Evolutionary conservation across 2,113 vertebrate species (phyloP).

Genomic region (Gila orcuttii): DNA sequence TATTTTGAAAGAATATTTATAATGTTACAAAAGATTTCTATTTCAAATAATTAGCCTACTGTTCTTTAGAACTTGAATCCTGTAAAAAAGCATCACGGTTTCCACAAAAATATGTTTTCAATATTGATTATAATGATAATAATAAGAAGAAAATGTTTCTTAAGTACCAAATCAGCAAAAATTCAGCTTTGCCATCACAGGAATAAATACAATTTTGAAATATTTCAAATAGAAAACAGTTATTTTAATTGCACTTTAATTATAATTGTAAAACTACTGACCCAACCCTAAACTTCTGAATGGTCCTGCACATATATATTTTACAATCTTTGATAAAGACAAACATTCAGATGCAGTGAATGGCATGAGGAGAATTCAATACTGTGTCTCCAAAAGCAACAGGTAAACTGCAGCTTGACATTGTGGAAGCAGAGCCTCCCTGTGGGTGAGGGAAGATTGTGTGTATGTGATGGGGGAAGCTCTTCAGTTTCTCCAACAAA

Average conservation of each 20-base stretch:
- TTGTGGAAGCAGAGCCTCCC: conserved; percentile 59
- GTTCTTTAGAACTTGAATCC: neutral
- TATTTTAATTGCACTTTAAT: no score
- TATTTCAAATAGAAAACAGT: no score
- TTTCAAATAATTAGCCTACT: neutral
- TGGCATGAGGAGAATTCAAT: neutral
- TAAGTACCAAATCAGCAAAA: neutral
- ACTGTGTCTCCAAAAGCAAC: conserved; percentile 11
- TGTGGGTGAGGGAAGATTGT: conserved; percentile 39
- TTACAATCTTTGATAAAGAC: no score
- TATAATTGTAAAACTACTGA: no score
- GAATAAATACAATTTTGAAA: neutral
- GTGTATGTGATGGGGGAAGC: conserved; percentile 24
- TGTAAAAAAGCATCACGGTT: neutral
- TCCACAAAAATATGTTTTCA: no score
- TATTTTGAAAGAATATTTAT: no score
- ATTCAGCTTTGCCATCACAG: neutral
- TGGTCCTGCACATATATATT: no score
- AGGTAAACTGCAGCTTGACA: conserved; percentile 11
- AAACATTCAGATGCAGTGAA: no score
- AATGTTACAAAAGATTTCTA: no score
- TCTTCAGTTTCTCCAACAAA: conserved; percentile 47
- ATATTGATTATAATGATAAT: no score
- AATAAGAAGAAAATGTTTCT: no score
- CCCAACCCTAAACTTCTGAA: no score